A percentile compares a stretch with the other conserved stretches of the same genome.
phyloP scores from a whole-genome alignment of 2,113 vertebrate genomes.

The Brienomyrus brachyistius region DNA sequence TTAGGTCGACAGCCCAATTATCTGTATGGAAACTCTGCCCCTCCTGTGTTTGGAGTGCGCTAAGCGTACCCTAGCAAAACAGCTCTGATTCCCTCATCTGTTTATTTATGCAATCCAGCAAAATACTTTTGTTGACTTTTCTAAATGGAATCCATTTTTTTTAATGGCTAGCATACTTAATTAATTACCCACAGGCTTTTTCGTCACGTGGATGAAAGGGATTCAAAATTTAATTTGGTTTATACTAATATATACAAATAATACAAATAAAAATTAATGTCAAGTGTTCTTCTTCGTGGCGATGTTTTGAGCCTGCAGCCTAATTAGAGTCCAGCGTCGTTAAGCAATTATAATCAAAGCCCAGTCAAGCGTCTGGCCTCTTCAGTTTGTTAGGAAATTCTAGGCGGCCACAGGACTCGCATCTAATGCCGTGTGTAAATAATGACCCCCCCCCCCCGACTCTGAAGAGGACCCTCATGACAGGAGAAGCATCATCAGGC shows the following conservation, averaged over 20 bases:
- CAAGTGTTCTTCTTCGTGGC: not conserved
- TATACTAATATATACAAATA: not conserved
- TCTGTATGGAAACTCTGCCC: not conserved
- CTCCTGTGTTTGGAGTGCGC: not conserved
- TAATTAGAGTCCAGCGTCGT: not conserved
- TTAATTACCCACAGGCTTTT: not conserved
- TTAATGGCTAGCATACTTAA: not conserved
- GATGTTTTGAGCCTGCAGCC: not conserved
- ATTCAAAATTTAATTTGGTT: not conserved
- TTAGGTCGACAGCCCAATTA: not conserved
- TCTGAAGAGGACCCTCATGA: not conserved
- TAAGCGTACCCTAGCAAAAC: not conserved
- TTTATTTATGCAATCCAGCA: not conserved
- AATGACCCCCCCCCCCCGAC: not conserved
- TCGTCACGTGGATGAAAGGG: not conserved
- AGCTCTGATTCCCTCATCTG: not conserved
- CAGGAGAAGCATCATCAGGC: not conserved
- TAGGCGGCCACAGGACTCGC: not conserved
- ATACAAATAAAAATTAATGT: not conserved
- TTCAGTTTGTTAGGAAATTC: not conserved
- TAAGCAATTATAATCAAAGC: not conserved
- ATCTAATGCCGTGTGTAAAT: not conserved
- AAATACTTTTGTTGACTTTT: not conserved
- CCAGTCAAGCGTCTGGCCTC: not conserved
- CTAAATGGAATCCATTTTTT: not conserved